phyloP scores from a whole-genome alignment of 2,113 vertebrate genomes.

The Lepus timidus region DNA sequence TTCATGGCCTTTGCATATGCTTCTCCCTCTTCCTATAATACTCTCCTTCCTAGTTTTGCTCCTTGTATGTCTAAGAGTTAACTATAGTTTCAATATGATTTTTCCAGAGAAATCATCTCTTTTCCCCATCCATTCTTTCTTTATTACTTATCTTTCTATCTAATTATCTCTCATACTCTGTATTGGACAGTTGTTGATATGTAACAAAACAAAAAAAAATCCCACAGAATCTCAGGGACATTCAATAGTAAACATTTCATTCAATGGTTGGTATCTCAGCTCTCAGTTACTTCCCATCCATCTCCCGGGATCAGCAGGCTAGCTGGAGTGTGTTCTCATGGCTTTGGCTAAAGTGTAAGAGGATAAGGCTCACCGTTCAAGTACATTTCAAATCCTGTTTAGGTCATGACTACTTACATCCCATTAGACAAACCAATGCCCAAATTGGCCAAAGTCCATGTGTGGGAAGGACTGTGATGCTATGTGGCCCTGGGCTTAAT shows the following conservation, averaged over 20 bases:
- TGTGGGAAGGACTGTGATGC: not conserved
- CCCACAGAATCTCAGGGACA: not conserved
- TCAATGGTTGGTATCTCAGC: not conserved
- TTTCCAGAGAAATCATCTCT: not conserved
- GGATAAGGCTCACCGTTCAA: not conserved
- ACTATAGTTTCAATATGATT: not conserved
- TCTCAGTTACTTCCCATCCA: not conserved
- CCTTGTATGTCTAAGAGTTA: not conserved
- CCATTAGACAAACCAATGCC: not conserved
- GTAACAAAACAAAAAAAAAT: not conserved
- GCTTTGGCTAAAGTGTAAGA: not conserved
- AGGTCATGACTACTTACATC: not conserved
- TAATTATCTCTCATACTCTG: not conserved
- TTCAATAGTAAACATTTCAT: not conserved
- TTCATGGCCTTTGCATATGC: not conserved
- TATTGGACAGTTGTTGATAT: not conserved
- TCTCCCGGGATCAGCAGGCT: not conserved
- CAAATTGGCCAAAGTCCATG: not conserved
- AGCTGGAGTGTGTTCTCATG: not conserved
- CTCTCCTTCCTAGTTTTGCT: not conserved
- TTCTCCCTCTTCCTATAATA: not conserved
- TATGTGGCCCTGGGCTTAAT: not conserved
- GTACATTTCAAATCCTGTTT: not conserved
- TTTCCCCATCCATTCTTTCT: not conserved
- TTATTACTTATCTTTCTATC: not conserved